Percentiles rank a stretch among this genome's conserved stretches.
phyloP scores from a whole-genome alignment of 1,140 invertebrate genomes.

The Drosophila fuyamai region DNA sequence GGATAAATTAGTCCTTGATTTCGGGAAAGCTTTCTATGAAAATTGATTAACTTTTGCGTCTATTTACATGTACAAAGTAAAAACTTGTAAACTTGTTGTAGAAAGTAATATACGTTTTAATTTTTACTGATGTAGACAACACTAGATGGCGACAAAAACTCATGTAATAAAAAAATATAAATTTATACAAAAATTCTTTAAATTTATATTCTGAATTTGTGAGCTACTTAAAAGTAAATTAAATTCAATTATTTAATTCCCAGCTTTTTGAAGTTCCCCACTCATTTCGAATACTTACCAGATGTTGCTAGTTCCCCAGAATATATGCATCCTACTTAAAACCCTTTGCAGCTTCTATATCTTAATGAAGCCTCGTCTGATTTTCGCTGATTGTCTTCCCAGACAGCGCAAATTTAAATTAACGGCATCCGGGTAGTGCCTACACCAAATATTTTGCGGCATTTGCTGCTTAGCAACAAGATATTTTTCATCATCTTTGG shows the following conservation, averaged over 20 bases:
- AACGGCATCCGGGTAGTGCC: constrained; percentile 70
- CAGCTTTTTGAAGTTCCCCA: neutral
- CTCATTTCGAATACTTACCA: neutral
- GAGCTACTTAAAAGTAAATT: neutral
- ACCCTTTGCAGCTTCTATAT: constrained; percentile 26
- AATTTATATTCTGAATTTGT: neutral
- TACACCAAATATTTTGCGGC: constrained; percentile 33
- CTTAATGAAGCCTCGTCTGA: constrained; percentile 57
- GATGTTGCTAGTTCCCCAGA: neutral
- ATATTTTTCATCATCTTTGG: constrained; percentile 33
- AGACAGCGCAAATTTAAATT: constrained; percentile 74
- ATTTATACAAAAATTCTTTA: neutral
- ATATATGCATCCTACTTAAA: constrained; percentile 17
- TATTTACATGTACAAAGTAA: neutral
- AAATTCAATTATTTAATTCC: no score
- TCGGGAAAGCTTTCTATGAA: neutral
- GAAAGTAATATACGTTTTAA: constrained; percentile 6
- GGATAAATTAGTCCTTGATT: neutral
- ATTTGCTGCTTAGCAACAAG: constrained; percentile 36
- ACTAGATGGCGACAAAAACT: constrained; percentile 8
- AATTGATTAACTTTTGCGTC: neutral
- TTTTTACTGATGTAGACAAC: neutral
- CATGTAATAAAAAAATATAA: neutral
- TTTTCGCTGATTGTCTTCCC: constrained; percentile 75
- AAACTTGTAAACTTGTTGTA: neutral